Base-by-base conservation (phyloP, 2,113 vertebrate species). In the Prolemur simus region DNA sequence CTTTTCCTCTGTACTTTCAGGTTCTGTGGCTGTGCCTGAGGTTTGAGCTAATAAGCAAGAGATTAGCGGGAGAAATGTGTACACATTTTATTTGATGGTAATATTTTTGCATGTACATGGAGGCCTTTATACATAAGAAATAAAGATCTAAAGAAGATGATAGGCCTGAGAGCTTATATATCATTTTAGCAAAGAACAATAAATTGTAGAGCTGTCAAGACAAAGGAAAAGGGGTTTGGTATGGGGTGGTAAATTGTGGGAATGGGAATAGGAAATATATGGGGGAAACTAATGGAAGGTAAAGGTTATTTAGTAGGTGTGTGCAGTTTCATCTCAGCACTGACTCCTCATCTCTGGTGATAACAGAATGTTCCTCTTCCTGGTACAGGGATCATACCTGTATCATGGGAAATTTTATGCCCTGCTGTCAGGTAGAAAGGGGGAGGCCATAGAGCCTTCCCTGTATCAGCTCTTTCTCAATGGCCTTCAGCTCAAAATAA, bases 351-450 rank as follows among this genome's bases (percentile, higher is more conserved):
- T 10, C 18, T 77, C 8, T 49, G 13, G 3, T 27, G 20, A 18
- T 27, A 20, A 29, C 14, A 10, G 18, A 49, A 14, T 64, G 10
- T 3, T 63, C 11, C 27, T 34, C 4, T 34, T 49, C n/a, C 49
- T 77, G 3, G 2, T 54, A 20, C 4, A 42, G 8, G 32, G 15
- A 64, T 37, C 2, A 13, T 2, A 13, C 20, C 3, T n/a, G n/a
- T 27, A 21, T 81, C 21, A 45, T 42, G 56, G 45, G 12, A 39
- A 63, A 49, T 63, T 25, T 77, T n/a, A 85, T 27, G 2, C 14
- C 17, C n/a, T 80, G 1, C 7, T 18, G 34, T 64, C 39, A 63
- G 3, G 6, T 52, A 42, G 25, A 64, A 76, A 32, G 2, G 7
- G 3, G 2, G 27, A 23, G 6, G 49, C n/a, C 20, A 63, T 20